phyloP scores from a whole-genome alignment of 2,113 vertebrate genomes.

The Platichthys flesus region DNA sequence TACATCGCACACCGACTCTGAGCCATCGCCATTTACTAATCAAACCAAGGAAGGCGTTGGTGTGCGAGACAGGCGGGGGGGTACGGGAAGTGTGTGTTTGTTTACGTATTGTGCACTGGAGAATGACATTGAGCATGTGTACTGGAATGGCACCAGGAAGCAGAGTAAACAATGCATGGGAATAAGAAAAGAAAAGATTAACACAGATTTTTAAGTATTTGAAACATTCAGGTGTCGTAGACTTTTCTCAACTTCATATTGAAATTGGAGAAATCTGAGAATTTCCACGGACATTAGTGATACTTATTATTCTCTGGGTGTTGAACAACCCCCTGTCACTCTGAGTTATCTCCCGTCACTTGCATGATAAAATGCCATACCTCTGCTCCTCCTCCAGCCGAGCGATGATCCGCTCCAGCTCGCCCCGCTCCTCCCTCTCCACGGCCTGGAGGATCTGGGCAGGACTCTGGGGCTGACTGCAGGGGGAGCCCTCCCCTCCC shows the following conservation, averaged over 20 bases:
- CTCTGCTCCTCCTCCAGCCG: constrained; percentile 97
- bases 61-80: not conserved
- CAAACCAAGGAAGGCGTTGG: constrained; percentile 36
- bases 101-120: constrained; percentile 1
- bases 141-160: constrained; percentile 8
- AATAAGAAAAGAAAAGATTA: no score
- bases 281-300: not conserved
- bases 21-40: constrained; percentile 48
- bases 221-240: not conserved
- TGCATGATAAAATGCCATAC: constrained; percentile 65
- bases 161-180: not conserved
- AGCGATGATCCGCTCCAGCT: constrained; percentile 91
- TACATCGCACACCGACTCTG: constrained; percentile 16
- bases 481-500: constrained; percentile 89
- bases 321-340: not conserved
- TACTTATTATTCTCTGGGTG: not conserved
- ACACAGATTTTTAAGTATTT: not conserved
- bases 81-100: constrained; percentile 13
- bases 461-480: constrained; percentile 95
- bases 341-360: not conserved
- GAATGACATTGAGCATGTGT: not conserved
- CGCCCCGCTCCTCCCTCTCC: constrained; percentile 92
- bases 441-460: constrained; percentile 96
- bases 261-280: not conserved
- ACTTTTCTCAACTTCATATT: not conserved